Evolutionary conservation across 1,140 invertebrate species (phyloP).

Genomic region (Andrena cerasifolii): DNA sequence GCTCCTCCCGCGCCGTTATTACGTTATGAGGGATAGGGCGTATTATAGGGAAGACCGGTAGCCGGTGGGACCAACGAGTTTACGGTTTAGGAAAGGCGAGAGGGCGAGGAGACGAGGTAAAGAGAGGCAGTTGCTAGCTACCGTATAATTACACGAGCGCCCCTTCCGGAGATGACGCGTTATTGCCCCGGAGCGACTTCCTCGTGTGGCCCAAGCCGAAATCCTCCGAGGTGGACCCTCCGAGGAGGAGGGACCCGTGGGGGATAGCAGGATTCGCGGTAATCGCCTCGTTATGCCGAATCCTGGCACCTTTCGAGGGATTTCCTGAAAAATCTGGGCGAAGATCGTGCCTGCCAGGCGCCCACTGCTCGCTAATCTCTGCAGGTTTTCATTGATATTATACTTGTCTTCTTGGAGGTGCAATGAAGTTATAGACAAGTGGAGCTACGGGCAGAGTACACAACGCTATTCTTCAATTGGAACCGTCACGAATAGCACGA

Average conservation of each 20-base stretch:
- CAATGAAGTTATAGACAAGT: too few species aligned
- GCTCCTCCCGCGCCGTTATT: constrained; percentile 74
- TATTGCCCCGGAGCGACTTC: constrained; percentile 70
- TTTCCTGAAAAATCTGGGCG: constrained; percentile 56
- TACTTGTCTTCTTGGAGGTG: too few species aligned
- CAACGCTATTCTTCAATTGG: constrained; percentile 3
- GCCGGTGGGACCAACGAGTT: constrained; percentile 75
- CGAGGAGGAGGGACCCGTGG: constrained; percentile 45
- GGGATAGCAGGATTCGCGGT: constrained; percentile 59
- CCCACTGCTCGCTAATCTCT: too few species aligned
- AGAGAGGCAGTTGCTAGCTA: constrained; percentile 75
- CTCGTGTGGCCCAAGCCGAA: constrained; percentile 68
- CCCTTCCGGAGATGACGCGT: constrained; percentile 70
- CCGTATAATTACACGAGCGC: constrained; percentile 80
- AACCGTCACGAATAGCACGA: constrained; percentile 17
- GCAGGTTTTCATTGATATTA: too few species aligned
- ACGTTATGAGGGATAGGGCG: constrained; percentile 75
- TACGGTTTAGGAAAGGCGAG: constrained; percentile 74
- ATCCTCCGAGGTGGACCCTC: constrained; percentile 64
- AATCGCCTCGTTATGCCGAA: constrained; percentile 70
- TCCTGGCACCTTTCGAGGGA: constrained; percentile 55
- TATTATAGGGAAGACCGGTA: constrained; percentile 82
- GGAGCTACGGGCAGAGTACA: too few species aligned
- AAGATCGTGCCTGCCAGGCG: too few species aligned
- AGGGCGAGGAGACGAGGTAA: constrained; percentile 54